A percentile compares a stretch with the other conserved stretches of the same genome.
phyloP scores from a whole-genome alignment of 37 sponge, comb jelly and placozoan species.

The Corticium candelabrum region DNA sequence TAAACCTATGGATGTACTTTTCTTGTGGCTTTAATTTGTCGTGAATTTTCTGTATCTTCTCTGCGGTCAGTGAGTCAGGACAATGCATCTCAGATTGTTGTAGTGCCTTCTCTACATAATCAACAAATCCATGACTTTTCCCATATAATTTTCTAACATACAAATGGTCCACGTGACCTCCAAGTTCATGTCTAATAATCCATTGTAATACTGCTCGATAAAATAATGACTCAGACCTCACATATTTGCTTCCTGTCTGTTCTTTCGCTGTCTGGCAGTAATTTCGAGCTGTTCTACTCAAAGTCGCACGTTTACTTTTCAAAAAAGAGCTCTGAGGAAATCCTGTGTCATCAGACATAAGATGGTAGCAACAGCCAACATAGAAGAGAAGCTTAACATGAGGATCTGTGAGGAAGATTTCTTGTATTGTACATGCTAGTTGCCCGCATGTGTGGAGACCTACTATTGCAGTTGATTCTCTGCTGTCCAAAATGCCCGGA shows the following conservation, averaged over 20 bases:
- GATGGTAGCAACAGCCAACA: constrained; percentile 7
- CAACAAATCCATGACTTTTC: neutral
- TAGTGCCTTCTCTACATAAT: neutral
- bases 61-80: neutral
- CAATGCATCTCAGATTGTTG: no score
- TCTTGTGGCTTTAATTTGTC: neutral
- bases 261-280: neutral
- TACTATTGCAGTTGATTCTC: neutral
- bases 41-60: neutral
- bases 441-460: constrained; percentile 8
- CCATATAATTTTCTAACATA: neutral
- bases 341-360: neutral
- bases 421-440: neutral
- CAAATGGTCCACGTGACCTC: neutral
- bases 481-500: neutral
- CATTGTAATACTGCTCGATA: neutral
- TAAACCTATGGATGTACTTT: neutral
- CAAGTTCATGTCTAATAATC: neutral
- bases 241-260: neutral
- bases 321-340: neutral
- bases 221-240: neutral
- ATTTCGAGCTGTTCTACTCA: neutral
- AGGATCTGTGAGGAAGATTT: neutral
- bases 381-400: neutral
- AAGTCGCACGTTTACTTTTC: neutral